Evolutionary conservation across 2,888 invertebrate species (phyloP).

Genomic region (Arctia plantaginis): DNA sequence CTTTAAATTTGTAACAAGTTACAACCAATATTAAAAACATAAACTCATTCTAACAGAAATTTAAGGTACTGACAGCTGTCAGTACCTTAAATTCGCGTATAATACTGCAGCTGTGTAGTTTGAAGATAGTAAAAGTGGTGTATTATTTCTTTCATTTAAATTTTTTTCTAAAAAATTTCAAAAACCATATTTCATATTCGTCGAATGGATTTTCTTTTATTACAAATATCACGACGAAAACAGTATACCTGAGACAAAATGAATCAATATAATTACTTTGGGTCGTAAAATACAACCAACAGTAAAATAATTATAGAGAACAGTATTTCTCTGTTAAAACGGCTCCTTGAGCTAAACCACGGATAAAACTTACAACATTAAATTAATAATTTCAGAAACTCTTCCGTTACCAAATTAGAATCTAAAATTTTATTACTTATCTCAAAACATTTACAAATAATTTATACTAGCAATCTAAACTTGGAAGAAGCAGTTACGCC

Average conservation of each 20-base stretch:
- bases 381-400: slow-evolving; percentile 11
- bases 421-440: slow-evolving; percentile 24
- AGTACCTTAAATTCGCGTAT: no score
- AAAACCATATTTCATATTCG: no score
- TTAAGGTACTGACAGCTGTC: no score
- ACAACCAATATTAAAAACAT: no score
- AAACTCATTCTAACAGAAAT: no score
- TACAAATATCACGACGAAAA: background rate
- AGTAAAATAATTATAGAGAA: slow-evolving; percentile 1
- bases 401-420: slow-evolving; percentile 14
- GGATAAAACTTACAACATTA: slow-evolving; percentile 10
- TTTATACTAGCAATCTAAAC: slow-evolving; percentile 38
- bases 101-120: no score
- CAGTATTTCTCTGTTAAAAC: background rate
- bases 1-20: no score
- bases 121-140: no score
- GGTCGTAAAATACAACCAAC: background rate
- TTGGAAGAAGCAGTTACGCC: slow-evolving; percentile 49
- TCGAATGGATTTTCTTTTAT: no score
- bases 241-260: background rate
- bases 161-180: no score
- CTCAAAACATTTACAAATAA: slow-evolving; percentile 38
- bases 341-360: background rate
- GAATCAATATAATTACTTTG: background rate
- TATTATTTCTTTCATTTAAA: no score